Conservation (phyloP, 2,797 vertebrate genomes). For the Setipinna tenuifilis region DNA sequence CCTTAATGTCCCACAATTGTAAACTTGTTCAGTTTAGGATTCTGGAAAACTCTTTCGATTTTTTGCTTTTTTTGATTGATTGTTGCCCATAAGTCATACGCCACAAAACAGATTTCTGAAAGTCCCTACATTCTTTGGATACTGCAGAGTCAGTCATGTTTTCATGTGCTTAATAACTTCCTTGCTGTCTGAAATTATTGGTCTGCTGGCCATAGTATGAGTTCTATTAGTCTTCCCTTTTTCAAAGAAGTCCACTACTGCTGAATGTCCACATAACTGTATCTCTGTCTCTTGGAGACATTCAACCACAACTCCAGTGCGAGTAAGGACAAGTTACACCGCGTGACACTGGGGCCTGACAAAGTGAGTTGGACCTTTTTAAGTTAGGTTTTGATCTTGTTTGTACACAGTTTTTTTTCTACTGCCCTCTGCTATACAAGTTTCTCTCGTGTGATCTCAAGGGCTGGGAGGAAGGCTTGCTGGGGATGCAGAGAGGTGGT, state of each 20-base stretch:
- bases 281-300: conserved; percentile 64
- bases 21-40: too few relatives aligned
- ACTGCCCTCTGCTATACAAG: not conserved
- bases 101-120: not conserved
- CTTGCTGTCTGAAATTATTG: conserved; percentile 2
- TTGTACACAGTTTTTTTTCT: not conserved
- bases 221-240: not conserved
- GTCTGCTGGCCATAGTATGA: not conserved
- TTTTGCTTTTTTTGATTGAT: not conserved
- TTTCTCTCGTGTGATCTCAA: conserved; percentile 49
- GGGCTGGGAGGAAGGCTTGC: conserved; percentile 85
- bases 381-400: not conserved
- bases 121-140: not conserved
- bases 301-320: conserved; percentile 75
- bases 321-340: conserved; percentile 78
- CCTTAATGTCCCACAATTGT: not conserved
- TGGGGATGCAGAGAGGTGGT: conserved; percentile 83
- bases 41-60: not conserved
- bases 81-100: not conserved
- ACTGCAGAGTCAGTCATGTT: not conserved
- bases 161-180: not conserved
- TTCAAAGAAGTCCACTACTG: not conserved
- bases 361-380: conserved; percentile 69
- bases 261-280: not conserved
- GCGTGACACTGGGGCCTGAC: conserved; percentile 79